Evolutionary conservation across 2,113 vertebrate genomes (phyloP), one percentile per base, ranked within the genome.

Genomic region (Chaetodon trifascialis): DNA sequence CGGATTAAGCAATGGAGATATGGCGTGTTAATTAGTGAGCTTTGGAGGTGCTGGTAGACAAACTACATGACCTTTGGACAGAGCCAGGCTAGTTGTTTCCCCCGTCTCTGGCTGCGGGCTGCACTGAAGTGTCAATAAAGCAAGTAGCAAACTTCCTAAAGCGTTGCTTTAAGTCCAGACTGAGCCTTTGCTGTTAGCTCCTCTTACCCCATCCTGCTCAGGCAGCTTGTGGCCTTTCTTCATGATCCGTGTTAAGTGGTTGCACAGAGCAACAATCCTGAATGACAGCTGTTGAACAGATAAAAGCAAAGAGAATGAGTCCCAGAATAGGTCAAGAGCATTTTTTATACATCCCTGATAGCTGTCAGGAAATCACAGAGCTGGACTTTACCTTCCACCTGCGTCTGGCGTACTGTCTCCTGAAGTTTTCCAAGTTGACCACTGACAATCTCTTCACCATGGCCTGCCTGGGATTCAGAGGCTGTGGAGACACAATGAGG

Each of bases 341-440:
- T 60, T 72, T 23, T 67, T 63, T 62, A 42, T 4, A 62, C 5
- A 42, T 6, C 11, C 15, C 23, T 1, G 4, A 21, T 17, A 4
- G 0, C 5, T 5, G 3, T 49, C 44, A 36, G 14, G 5, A 30
- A 56, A 14, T 21, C 2, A 66, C 16, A 4, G 3, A 19, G 49
- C 54, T 47, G 16, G 86, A 96, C 23, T 82, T 72, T 92, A 99
- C 98, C 97, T 98, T 99, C 98, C 98, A 99, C 42, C 97, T 92
- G 68, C 97, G 95, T 58, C 97, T 93, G 78, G 96, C 96, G 0
- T 99, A 97, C 25, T 97, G 97, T 89, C 94, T 97, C 92, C 93
- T 97, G 93, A 99, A 99, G 91, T 98, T 99, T 89, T 98, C 97
- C 92, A 99, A 88, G 93, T 99, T 99, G 89, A 99, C 93, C 78